Evolutionary conservation across 2,113 vertebrate genomes (phyloP).

Genomic region (Vimba vimba): DNA sequence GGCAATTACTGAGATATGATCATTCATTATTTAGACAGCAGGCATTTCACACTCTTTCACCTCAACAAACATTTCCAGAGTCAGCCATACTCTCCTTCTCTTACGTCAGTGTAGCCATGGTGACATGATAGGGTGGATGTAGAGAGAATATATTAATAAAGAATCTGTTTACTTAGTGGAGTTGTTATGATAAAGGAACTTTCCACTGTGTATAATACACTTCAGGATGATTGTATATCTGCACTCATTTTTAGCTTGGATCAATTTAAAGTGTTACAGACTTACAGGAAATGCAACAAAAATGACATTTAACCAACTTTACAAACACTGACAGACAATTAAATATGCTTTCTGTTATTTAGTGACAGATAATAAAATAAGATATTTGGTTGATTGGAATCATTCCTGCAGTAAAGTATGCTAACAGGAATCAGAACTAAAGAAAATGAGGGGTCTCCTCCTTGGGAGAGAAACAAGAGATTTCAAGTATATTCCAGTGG

Average conservation of each 20-base stretch:
- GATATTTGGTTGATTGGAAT: not conserved
- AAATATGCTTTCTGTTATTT: not conserved
- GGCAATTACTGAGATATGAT: slow-evolving; percentile 44
- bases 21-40: slow-evolving; percentile 52
- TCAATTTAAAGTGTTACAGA: not conserved
- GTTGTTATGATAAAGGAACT: slow-evolving; percentile 13
- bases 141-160: slow-evolving; percentile 41
- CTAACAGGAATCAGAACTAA: not conserved
- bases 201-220: not conserved
- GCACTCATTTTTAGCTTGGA: not conserved
- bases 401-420: not conserved
- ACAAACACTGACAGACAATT: not conserved
- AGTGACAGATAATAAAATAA: not conserved
- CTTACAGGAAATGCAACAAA: not conserved
- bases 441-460: not conserved
- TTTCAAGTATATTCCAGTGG: not conserved
- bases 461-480: not conserved
- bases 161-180: slow-evolving; percentile 32
- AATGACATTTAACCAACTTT: not conserved
- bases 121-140: slow-evolving; percentile 42
- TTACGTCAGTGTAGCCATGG: slow-evolving; percentile 58
- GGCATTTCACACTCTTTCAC: slow-evolving; percentile 44
- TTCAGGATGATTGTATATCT: not conserved
- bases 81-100: slow-evolving; percentile 31
- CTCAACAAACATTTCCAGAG: slow-evolving; percentile 54